Conservation (phyloP, 1,140 invertebrate genomes). For the Drosophila albomicans region DNA sequence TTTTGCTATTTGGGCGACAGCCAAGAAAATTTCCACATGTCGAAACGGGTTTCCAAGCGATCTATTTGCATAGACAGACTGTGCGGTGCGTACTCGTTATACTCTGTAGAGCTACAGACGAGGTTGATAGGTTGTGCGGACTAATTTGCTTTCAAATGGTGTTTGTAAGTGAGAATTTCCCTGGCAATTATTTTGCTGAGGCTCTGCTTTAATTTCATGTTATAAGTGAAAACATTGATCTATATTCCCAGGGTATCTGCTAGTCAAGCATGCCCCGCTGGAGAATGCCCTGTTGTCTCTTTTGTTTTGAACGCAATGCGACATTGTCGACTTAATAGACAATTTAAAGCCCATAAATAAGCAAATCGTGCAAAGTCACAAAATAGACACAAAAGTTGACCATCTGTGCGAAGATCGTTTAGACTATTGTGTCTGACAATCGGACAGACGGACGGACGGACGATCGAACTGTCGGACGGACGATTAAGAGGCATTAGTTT, state of each 20-base stretch:
- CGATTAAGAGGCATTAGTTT: conserved; percentile 68
- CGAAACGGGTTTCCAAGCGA: conserved; percentile 71
- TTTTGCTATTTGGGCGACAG: conserved; percentile 52
- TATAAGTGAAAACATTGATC: too few relatives aligned
- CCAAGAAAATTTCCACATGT: conserved; percentile 79
- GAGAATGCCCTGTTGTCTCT: conserved; percentile 15
- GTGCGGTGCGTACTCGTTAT: conserved; percentile 32
- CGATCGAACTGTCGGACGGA: conserved; percentile 7
- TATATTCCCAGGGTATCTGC: neutral
- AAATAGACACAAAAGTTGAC: conserved; percentile 64
- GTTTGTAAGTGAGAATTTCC: too few relatives aligned
- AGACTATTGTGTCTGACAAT: conserved; percentile 56
- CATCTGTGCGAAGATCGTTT: conserved; percentile 54
- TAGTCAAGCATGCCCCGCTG: neutral
- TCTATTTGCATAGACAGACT: conserved; percentile 70
- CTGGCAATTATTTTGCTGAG: too few relatives aligned
- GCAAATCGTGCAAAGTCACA: conserved; percentile 61
- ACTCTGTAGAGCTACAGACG: neutral
- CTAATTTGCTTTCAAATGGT: too few relatives aligned
- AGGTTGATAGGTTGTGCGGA: too few relatives aligned
- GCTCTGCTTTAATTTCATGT: too few relatives aligned
- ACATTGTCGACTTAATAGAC: conserved; percentile 81
- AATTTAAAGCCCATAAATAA: conserved; percentile 83
- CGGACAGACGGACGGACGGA: neutral
- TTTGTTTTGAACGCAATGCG: conserved; percentile 66